phyloP scores from a whole-genome alignment of 1,140 invertebrate genomes.

The Drosophila mojavensis region DNA sequence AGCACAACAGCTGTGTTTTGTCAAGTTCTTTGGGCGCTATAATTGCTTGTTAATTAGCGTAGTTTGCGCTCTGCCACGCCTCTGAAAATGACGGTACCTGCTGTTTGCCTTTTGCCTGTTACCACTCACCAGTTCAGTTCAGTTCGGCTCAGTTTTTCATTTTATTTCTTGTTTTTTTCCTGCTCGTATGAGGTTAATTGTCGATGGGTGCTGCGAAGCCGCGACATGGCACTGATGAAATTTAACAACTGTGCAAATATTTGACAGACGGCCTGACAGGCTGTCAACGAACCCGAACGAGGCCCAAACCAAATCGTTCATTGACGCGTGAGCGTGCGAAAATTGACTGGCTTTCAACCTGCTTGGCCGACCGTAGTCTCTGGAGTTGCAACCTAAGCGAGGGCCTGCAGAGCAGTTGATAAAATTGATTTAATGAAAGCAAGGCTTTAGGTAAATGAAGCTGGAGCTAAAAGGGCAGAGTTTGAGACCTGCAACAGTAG shows the following conservation, averaged over 20 bases:
- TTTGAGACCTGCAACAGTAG: not conserved
- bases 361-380: slow-evolving; percentile 6
- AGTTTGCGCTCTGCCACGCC: slow-evolving; percentile 49
- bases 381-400: slow-evolving; percentile 6
- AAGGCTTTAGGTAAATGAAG: not conserved
- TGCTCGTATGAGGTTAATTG: slow-evolving; percentile 41
- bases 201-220: slow-evolving; percentile 22
- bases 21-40: slow-evolving; percentile 50
- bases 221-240: slow-evolving; percentile 65
- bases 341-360: slow-evolving; percentile 67
- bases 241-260: slow-evolving; percentile 78
- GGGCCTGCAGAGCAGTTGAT: not conserved
- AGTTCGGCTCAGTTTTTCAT: no score
- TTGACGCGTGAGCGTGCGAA: slow-evolving; percentile 64
- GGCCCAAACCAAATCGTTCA: slow-evolving; percentile 54
- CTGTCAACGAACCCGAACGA: slow-evolving; percentile 22
- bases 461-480: not conserved
- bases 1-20: slow-evolving; percentile 59
- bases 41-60: slow-evolving; percentile 78
- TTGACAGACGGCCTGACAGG: slow-evolving; percentile 50
- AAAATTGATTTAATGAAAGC: not conserved
- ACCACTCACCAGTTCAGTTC: slow-evolving; percentile 23
- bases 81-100: slow-evolving; percentile 6
- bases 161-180: not conserved
- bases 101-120: slow-evolving; percentile 18